These are phyloP conservation scores for Drosophila carrolli DNA, from an alignment of 1,140 invertebrate species.

Conservation along the genomic window DNA sequence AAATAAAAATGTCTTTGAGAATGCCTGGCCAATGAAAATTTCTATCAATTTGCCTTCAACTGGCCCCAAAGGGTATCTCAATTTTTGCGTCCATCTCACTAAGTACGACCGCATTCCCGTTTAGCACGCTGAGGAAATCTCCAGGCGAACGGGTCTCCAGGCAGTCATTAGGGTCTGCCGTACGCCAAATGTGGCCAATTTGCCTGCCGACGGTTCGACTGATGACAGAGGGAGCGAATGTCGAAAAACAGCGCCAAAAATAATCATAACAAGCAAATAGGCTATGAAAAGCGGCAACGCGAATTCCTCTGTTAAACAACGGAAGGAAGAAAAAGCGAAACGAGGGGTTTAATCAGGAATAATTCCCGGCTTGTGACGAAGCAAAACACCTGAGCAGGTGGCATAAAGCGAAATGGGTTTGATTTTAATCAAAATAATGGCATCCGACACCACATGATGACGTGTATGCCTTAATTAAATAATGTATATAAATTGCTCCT, in stretches of 20 bases:
- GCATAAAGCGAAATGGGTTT: slow-evolving; percentile 71
- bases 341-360: not conserved
- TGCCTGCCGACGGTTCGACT: slow-evolving; percentile 30
- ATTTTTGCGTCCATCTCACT: slow-evolving; percentile 9
- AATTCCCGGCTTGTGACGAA: not conserved
- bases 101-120: slow-evolving; percentile 10
- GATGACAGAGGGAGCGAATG: slow-evolving; percentile 6
- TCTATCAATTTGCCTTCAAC: slow-evolving; percentile 22
- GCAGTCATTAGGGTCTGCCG: slow-evolving; percentile 65
- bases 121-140: slow-evolving; percentile 24
- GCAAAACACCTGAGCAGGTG: slow-evolving; percentile 50
- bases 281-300: slow-evolving; percentile 22
- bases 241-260: slow-evolving; percentile 55
- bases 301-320: slow-evolving; percentile 5
- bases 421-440: slow-evolving; percentile 81
- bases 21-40: not conserved
- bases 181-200: slow-evolving; percentile 71
- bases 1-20: too few species aligned
- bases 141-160: slow-evolving; percentile 46
- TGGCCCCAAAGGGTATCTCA: slow-evolving; percentile 31
- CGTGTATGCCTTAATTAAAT: slow-evolving; percentile 78
- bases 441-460: slow-evolving; percentile 57
- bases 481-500: slow-evolving; percentile 76
- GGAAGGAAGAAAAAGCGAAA: not conserved
- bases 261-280: slow-evolving; percentile 70